Evolutionary conservation across 2,797 vertebrate genomes (phyloP), one percentile per base, ranked within the genome.

Genomic region (Apodemus agrarius): DNA sequence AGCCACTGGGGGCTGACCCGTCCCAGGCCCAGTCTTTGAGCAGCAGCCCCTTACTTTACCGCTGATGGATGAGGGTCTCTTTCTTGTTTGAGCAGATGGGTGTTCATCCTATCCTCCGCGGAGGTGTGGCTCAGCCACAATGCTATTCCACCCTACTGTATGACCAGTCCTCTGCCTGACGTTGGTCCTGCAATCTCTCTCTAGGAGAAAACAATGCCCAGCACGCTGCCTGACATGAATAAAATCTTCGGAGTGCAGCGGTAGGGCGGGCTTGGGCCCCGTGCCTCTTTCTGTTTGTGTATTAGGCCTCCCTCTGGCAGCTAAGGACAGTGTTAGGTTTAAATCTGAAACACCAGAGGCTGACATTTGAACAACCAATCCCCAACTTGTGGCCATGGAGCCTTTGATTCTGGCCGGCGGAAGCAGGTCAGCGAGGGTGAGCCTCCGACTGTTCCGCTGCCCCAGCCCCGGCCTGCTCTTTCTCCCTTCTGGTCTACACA

Each of bases 181-280:
- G 19, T 1, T 89, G 65, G 59, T 69, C 81, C 83, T 89, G n/a
- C 85, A 91, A 89, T 93, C 80, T 96, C 84, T 78, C 24, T 72
- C 59, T 46, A 96, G 93, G 57, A 82, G 52, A 86, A 95, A 86
- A 21, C 21, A 31, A 3, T 72, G 37, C 24, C 37, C 1, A 10
- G 40, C 61, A 2, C 89, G 6, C 12, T n/a, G 17, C 4, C 67
- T 19, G 1, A 37, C 7, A 43, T 91, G 34, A 95, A 69, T 9
- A 37, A 89, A 67, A 0, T 81, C 78, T 63, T 21, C 21, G 72
- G 83, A 80, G 6, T 95, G n/a, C 65, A 69, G 78, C 0, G 6
- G 88, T 93, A 89, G 59, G 93, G 86, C 21, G 74, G 29, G 8
- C 21, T 69, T 46, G 37, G 24, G 31, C 34, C 49, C 24, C 52